Conservation (phyloP, 2,113 vertebrate genomes). For the Ophiodon elongatus region DNA sequence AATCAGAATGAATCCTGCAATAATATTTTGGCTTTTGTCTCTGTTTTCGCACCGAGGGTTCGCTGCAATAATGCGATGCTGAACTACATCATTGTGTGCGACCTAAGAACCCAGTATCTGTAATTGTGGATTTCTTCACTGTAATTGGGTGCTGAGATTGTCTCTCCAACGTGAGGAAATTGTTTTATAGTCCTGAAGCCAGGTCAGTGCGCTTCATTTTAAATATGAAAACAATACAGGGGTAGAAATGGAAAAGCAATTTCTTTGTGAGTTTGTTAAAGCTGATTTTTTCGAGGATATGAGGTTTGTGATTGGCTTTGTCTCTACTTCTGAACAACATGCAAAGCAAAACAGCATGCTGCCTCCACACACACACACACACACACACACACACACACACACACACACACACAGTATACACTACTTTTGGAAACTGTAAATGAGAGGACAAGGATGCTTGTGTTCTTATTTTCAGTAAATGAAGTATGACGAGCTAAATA, state of each 20-base stretch:
- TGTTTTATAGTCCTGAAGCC: conserved; percentile 49
- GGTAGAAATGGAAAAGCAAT: conserved; percentile 57
- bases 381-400: neutral
- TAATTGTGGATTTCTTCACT: conserved; percentile 61
- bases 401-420: neutral
- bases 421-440: neutral
- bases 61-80: conserved; percentile 64
- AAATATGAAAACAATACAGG: conserved; percentile 63
- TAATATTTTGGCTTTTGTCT: conserved; percentile 67
- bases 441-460: neutral
- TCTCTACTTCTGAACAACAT: conserved; percentile 22
- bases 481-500: neutral
- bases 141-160: conserved; percentile 66
- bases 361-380: neutral
- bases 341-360: neutral
- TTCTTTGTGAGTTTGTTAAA: conserved; percentile 44
- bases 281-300: conserved; percentile 28
- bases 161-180: conserved; percentile 64
- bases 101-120: conserved; percentile 35
- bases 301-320: conserved; percentile 29
- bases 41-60: conserved; percentile 46
- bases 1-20: conserved; percentile 62
- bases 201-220: conserved; percentile 54
- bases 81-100: conserved; percentile 58
- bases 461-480: neutral